Base-by-base conservation (phyloP, 2,113 vertebrate genomes). In the Leptobrachium ailaonicum region DNA sequence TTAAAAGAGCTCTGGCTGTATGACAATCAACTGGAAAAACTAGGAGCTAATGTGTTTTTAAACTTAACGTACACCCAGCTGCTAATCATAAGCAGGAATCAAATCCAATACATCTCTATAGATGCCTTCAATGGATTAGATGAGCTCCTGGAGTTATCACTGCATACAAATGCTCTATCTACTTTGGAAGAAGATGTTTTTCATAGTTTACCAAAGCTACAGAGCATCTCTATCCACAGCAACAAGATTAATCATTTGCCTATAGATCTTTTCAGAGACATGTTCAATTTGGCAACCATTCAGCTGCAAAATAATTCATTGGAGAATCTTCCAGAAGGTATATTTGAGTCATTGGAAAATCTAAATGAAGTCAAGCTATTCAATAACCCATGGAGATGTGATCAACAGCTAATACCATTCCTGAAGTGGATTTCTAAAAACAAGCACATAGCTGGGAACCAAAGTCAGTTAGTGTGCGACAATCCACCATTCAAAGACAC, bases 311-410 rank as follows among this genome's bases (percentile, higher is more conserved):
- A 93, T 86, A 98, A 98, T 44, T 89, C 93, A 56, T 76, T 98
- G 71, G 80, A 90, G 80, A 93, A 89, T 87, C 88, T 99, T 60
- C 92, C 93, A 0, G 47, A 88, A 0, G 87, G 92, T 4, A 87
- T 92, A 86, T 93, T 99, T 8, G 84, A 92, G 1, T 88, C 88
- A 0, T 84, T 99, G 70, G 83, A 82, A 1, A 32, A 75, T 6
- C 86, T 93, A 73, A 64, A 85, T 1, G 92, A 95, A 74, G 86
- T 98, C 41, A 85, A 88, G 41, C 88, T 99, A 53, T 87, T 92
- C 12, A 89, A 94, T 83, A 99, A 99, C 74, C 96, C 95, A 41
- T 99, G 97, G 97, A 91, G 80, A 68, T 99, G 97, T 9, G 95
- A 99, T 69, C 14, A 83, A 2, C 86, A 85, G 54, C 96, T 98